Conservation (phyloP, 64 coral and sea anemone genomes). For the Cladopsammia gracilis region DNA sequence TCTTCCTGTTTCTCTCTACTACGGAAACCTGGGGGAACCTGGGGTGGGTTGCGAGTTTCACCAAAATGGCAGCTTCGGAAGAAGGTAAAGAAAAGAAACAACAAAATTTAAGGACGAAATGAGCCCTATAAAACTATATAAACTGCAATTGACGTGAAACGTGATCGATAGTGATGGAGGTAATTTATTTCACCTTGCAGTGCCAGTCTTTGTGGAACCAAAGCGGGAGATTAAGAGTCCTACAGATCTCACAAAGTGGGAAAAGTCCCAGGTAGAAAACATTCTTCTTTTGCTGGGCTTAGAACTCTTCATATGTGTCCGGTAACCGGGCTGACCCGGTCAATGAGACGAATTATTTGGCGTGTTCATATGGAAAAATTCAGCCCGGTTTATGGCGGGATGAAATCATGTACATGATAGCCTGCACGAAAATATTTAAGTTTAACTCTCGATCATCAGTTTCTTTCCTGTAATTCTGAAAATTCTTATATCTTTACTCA, state of each 20-base stretch:
- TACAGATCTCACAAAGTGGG: conserved; percentile 57
- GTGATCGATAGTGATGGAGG: neutral
- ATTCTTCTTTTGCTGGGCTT: neutral
- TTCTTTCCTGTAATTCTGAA: too few species aligned
- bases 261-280: conserved; percentile 56
- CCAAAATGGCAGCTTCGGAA: conserved; percentile 31
- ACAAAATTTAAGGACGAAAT: neutral
- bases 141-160: neutral
- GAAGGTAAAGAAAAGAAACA: neutral
- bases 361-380: too few species aligned
- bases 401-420: too few species aligned
- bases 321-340: too few species aligned
- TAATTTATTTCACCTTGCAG: neutral
- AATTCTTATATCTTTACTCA: too few species aligned
- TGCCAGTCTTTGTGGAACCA: conserved; percentile 65
- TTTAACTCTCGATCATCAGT: too few species aligned
- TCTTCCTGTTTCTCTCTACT: too few species aligned
- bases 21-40: neutral
- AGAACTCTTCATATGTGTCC: too few species aligned
- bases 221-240: conserved; percentile 57
- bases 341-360: too few species aligned
- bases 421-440: too few species aligned
- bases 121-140: neutral
- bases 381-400: too few species aligned
- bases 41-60: neutral